Evolutionary conservation across 2,113 vertebrate genomes (phyloP).

Genomic region (Rhinolophus sinicus): DNA sequence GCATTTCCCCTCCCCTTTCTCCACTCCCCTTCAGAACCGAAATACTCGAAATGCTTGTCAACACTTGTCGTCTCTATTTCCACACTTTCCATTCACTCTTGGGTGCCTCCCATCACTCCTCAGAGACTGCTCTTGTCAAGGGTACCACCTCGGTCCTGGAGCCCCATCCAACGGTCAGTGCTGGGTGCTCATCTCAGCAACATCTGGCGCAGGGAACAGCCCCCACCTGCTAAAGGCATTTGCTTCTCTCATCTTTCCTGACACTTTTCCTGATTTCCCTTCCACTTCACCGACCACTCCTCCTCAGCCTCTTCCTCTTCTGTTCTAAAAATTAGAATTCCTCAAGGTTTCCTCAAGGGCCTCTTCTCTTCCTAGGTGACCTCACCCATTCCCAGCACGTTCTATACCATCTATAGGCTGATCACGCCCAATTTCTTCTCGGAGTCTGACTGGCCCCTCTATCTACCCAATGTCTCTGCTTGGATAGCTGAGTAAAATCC

Average conservation of each 20-base stretch:
- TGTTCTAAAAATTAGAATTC: neutral
- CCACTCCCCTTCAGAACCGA: neutral
- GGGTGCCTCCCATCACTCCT: neutral
- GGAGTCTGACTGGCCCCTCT: neutral
- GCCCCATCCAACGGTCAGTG: fast-evolving
- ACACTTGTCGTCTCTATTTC: neutral
- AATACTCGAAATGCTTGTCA: neutral
- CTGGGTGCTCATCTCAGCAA: neutral
- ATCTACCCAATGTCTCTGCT: neutral
- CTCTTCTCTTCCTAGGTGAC: neutral
- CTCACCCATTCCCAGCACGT: neutral
- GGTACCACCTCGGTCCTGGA: fast-evolving
- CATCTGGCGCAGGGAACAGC: neutral
- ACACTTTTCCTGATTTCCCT: neutral
- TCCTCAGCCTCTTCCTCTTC: neutral
- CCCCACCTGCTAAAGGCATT: neutral
- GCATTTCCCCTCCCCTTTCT: neutral
- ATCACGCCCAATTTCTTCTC: neutral
- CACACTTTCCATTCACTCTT: neutral
- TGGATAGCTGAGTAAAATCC: neutral
- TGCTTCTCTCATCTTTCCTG: neutral
- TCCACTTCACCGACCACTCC: neutral
- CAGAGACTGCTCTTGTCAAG: neutral
- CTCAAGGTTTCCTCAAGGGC: neutral
- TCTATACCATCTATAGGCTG: neutral